A percentile compares a stretch with the other conserved stretches of the same genome.
phyloP scores from a whole-genome alignment of 2,888 invertebrate species.

The Acrobasis consociella region DNA sequence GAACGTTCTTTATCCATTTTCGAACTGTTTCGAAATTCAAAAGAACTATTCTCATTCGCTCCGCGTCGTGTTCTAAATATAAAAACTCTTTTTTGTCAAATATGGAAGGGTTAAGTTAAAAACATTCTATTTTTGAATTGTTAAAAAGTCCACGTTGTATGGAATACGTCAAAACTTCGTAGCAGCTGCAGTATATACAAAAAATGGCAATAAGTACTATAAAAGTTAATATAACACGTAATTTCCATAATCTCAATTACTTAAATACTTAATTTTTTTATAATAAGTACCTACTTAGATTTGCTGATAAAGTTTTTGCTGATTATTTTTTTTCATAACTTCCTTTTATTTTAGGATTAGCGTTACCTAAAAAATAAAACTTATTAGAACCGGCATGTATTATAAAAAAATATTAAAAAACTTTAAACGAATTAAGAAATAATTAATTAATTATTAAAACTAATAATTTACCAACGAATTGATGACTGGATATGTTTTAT shows the following conservation, averaged over 20 bases:
- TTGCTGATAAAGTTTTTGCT: too few species aligned
- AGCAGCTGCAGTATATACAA: slow-evolving; percentile 55
- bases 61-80: slow-evolving; percentile 78
- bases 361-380: too few species aligned
- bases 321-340: too few species aligned
- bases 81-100: slow-evolving; percentile 80
- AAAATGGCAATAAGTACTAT: slow-evolving; percentile 24
- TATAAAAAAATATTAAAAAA: too few species aligned
- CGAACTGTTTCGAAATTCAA: slow-evolving; percentile 74
- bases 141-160: slow-evolving; percentile 82
- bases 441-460: too few species aligned
- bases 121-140: slow-evolving; percentile 82
- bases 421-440: too few species aligned
- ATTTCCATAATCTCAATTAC: not conserved
- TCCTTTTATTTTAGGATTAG: too few species aligned
- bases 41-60: slow-evolving; percentile 76
- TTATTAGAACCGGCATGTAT: too few species aligned
- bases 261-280: slow-evolving; percentile 5
- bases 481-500: too few species aligned
- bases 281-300: too few species aligned
- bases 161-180: slow-evolving; percentile 81
- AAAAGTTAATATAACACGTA: too few species aligned
- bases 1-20: slow-evolving; percentile 64
- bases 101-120: slow-evolving; percentile 83
- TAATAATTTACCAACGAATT: too few species aligned